Evolutionary conservation across 2,888 invertebrate species (phyloP).

Genomic region (Epiblema foenella): DNA sequence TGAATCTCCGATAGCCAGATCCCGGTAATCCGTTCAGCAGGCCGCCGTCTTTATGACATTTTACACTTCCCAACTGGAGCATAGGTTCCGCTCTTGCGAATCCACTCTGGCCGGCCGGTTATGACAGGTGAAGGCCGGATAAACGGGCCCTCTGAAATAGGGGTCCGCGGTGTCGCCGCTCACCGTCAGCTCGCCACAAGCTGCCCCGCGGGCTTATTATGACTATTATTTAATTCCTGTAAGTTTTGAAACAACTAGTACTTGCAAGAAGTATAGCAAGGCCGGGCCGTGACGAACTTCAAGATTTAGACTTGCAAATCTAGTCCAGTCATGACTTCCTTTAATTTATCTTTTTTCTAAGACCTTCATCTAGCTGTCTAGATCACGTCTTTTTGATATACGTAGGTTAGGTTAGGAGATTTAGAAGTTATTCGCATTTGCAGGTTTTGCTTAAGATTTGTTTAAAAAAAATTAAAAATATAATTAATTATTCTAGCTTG

Average conservation of each 20-base stretch:
- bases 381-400: conserved; percentile 22
- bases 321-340: conserved; percentile 38
- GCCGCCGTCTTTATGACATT: too few relatives aligned
- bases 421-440: neutral
- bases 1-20: too few relatives aligned
- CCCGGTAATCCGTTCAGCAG: too few relatives aligned
- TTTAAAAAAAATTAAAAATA: neutral
- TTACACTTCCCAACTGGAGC: too few relatives aligned
- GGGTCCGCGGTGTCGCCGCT: too few relatives aligned
- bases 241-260: conserved; percentile 11
- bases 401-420: too few relatives aligned
- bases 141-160: too few relatives aligned
- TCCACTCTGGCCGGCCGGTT: too few relatives aligned
- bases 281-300: conserved; percentile 25
- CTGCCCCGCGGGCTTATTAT: too few relatives aligned
- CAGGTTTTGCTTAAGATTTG: neutral
- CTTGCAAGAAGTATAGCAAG: conserved; percentile 18
- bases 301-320: conserved; percentile 13
- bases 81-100: too few relatives aligned
- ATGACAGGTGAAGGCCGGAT: too few relatives aligned
- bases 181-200: too few relatives aligned
- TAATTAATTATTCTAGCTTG: neutral
- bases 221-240: neutral
- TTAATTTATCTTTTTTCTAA: conserved; percentile 22
- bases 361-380: conserved; percentile 40